Evolutionary conservation across 2,888 invertebrate species (phyloP).

Genomic region (Oasisia sp.): DNA sequence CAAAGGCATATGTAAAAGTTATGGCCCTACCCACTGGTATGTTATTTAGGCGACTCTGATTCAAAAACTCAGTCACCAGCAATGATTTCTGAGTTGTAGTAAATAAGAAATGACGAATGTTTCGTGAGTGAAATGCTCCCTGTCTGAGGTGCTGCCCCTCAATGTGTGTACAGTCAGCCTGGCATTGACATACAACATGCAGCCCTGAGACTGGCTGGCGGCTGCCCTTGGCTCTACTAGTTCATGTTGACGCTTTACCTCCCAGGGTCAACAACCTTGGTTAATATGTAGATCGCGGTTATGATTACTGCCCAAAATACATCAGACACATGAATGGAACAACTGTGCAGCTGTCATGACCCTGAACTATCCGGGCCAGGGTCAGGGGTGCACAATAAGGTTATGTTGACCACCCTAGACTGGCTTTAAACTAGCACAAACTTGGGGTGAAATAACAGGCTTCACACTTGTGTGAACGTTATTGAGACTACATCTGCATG

Average conservation of each 20-base stretch:
- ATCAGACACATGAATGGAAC: background rate
- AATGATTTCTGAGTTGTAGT: background rate
- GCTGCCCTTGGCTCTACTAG: background rate
- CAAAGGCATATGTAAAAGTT: too few relatives aligned
- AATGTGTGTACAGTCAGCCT: background rate
- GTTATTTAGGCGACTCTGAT: too few relatives aligned
- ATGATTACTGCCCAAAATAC: background rate
- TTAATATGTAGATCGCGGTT: background rate
- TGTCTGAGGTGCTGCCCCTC: background rate
- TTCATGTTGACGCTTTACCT: background rate
- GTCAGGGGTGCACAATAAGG: background rate
- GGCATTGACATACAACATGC: background rate
- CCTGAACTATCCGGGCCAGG: background rate
- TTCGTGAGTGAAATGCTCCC: background rate
- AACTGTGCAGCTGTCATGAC: background rate
- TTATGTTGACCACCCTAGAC: too few relatives aligned
- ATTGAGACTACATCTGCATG: background rate
- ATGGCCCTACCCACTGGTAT: too few relatives aligned
- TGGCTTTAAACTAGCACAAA: background rate
- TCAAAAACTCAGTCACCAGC: too few relatives aligned
- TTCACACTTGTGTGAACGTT: background rate
- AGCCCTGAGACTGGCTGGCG: background rate
- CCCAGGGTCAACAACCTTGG: background rate
- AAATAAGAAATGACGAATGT: background rate
- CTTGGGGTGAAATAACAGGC: background rate